These are phyloP conservation scores for Dolichomitus sp. DNA, from an alignment of 2,888 invertebrate genomes.

Conservation along the genomic window DNA sequence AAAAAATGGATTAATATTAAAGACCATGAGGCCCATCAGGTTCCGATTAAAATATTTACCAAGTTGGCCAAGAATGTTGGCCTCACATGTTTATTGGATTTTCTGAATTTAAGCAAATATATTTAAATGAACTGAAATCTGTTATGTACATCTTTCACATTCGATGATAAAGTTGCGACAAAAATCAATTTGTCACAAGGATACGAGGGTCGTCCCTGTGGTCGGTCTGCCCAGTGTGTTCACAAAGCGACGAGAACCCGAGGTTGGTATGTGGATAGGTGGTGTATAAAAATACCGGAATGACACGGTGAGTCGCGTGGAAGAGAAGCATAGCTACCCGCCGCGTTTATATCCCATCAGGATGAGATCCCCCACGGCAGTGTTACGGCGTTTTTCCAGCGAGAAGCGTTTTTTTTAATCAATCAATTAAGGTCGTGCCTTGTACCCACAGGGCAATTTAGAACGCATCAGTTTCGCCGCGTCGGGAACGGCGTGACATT, in stretches of 20 bases:
- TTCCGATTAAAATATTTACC: too few species aligned
- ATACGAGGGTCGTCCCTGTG: background rate
- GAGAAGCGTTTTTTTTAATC: conserved; percentile 69
- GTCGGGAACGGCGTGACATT: conserved; percentile 71
- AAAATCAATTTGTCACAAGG: conserved; percentile 76
- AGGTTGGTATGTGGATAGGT: conserved; percentile 26
- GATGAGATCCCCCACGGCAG: conserved; percentile 10
- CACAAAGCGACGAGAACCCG: conserved; percentile 6
- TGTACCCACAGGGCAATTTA: conserved; percentile 73
- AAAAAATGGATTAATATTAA: too few species aligned
- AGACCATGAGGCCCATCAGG: too few species aligned
- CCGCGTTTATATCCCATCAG: conserved; percentile 42
- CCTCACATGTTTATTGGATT: too few species aligned
- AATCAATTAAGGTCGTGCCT: conserved; percentile 78
- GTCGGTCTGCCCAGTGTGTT: conserved; percentile 17
- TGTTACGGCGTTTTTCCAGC: conserved; percentile 68
- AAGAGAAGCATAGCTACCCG: conserved; percentile 41
- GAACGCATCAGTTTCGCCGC: conserved; percentile 76
- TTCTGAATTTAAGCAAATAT: background rate
- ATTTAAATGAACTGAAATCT: background rate
- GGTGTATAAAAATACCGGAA: conserved; percentile 64
- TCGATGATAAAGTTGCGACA: conserved; percentile 63
- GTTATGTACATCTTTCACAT: background rate
- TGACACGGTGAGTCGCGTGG: conserved; percentile 66
- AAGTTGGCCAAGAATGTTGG: too few species aligned